Evolutionary conservation across 2,888 invertebrate genomes (phyloP).

Genomic region (Nesidiocoris tenuis): DNA sequence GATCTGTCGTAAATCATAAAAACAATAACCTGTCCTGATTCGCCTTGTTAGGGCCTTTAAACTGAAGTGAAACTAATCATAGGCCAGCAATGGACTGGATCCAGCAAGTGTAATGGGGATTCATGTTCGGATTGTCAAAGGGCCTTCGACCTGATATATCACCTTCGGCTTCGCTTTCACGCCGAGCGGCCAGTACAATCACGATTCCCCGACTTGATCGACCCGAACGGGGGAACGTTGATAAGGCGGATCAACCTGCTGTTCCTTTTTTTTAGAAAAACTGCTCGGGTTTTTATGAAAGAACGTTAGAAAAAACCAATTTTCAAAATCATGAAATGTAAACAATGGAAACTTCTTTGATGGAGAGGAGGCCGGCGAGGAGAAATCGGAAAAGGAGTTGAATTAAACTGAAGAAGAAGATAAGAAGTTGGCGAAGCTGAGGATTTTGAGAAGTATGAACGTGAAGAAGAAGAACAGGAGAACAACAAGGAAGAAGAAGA

Average conservation of each 20-base stretch:
- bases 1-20: constrained; percentile 34
- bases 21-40: constrained; percentile 27
- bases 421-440: no score
- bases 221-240: background rate
- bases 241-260: background rate
- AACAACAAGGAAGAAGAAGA: background rate
- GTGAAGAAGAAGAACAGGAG: background rate
- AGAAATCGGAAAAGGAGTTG: no score
- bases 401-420: no score
- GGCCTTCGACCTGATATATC: constrained; percentile 36
- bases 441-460: background rate
- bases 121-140: constrained; percentile 36
- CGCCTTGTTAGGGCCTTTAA: constrained; percentile 25
- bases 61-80: constrained; percentile 27
- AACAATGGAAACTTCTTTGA: no score
- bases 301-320: no score
- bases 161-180: constrained; percentile 25
- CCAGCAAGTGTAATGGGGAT: constrained; percentile 22
- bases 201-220: constrained; percentile 12
- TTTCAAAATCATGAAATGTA: no score
- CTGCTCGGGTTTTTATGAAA: no score
- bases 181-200: constrained; percentile 21
- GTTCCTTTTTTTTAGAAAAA: no score
- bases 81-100: constrained; percentile 7
- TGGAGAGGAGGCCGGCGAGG: no score